Evolutionary conservation across 2,888 invertebrate species (phyloP).

Genomic region (Ectemnius lituratus): DNA sequence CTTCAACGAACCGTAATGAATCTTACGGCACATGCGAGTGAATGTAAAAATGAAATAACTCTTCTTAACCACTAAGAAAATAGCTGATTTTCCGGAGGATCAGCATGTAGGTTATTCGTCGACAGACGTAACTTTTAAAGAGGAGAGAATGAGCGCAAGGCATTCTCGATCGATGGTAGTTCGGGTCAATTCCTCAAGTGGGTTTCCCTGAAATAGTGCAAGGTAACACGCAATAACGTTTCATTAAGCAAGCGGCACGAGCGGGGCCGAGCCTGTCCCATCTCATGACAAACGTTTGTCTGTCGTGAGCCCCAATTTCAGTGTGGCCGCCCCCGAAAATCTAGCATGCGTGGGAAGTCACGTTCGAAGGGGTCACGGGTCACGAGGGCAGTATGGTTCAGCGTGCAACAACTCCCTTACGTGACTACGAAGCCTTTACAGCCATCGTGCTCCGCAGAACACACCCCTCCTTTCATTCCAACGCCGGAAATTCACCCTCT

Average conservation of each 20-base stretch:
- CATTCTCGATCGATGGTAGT: no score
- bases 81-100: no score
- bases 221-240: slow-evolving; percentile 29
- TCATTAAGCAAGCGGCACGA: slow-evolving; percentile 27
- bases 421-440: slow-evolving; percentile 45
- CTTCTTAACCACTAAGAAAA: no score
- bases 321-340: slow-evolving; percentile 28
- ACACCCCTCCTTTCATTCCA: slow-evolving; percentile 25
- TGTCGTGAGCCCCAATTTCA: slow-evolving; percentile 41
- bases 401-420: slow-evolving; percentile 51
- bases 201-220: not conserved
- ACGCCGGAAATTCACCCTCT: slow-evolving; percentile 20
- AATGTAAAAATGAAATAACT: no score
- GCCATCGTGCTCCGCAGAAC: slow-evolving; percentile 31
- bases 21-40: no score
- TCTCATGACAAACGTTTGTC: slow-evolving; percentile 54
- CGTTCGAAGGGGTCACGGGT: slow-evolving; percentile 50
- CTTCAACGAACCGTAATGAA: no score
- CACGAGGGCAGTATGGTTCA: slow-evolving; percentile 43
- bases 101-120: no score
- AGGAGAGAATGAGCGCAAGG: no score
- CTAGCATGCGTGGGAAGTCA: slow-evolving; percentile 47
- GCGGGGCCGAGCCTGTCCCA: slow-evolving; percentile 31
- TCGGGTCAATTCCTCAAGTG: no score
- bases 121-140: no score